Evolutionary conservation across 2,888 invertebrate genomes (phyloP).

Genomic region (Galeruca laticollis): DNA sequence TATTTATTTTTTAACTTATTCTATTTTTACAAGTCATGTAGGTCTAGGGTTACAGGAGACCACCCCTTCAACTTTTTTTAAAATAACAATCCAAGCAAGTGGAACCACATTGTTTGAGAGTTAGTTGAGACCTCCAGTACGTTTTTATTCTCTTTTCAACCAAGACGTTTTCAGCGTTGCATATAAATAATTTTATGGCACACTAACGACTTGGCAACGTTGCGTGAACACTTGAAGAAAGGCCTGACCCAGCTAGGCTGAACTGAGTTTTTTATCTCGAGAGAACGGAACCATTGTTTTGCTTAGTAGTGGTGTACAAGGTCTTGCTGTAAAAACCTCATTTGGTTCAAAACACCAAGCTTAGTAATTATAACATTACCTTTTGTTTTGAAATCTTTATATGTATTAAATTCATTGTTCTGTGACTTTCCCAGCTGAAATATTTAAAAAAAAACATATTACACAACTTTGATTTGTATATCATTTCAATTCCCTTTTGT

Average conservation of each 20-base stretch:
- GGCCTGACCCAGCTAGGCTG: slow-evolving; percentile 38
- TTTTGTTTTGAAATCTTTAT: no score
- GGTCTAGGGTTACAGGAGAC: slow-evolving; percentile 11
- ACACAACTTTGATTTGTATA: no score
- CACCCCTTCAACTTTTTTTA: slow-evolving; percentile 9
- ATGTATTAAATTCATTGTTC: no score
- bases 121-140: slow-evolving; percentile 18
- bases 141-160: slow-evolving; percentile 2
- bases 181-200: slow-evolving; percentile 11
- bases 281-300: slow-evolving; percentile 37
- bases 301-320: slow-evolving; percentile 36
- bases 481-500: no score
- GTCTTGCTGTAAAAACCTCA: slow-evolving; percentile 26
- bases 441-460: no score
- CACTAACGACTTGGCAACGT: slow-evolving; percentile 28
- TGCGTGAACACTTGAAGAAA: slow-evolving; percentile 25
- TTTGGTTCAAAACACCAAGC: slow-evolving; percentile 23
- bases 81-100: slow-evolving; percentile 16
- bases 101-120: slow-evolving; percentile 16
- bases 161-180: slow-evolving; percentile 13
- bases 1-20: background rate
- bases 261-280: slow-evolving; percentile 31
- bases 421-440: no score
- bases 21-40: background rate
- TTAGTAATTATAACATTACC: no score